phyloP scores from a whole-genome alignment of 2,797 vertebrate species.

The Cryptoblepharus egeriae region DNA sequence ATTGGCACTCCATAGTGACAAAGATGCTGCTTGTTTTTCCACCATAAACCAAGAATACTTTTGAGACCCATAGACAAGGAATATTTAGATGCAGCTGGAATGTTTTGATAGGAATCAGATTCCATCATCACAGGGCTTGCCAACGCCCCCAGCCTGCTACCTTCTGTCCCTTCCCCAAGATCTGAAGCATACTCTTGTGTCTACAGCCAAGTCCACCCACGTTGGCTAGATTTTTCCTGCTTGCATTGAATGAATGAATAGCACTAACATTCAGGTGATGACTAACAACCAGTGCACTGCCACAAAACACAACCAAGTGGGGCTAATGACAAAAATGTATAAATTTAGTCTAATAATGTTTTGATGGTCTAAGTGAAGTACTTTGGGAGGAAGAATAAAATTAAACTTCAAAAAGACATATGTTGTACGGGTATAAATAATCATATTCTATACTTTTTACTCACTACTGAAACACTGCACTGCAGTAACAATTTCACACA shows the following conservation, averaged over 20 bases:
- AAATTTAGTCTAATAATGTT: neutral
- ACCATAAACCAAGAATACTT: fast-evolving
- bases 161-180: neutral
- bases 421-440: neutral
- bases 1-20: neutral
- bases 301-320: conserved; percentile 1
- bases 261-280: neutral
- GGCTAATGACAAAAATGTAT: neutral
- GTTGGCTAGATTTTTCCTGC: neutral
- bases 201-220: fast-evolving
- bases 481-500: conserved; percentile 16
- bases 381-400: conserved; percentile 13
- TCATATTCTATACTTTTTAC: neutral
- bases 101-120: neutral
- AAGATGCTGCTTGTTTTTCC: fast-evolving
- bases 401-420: neutral
- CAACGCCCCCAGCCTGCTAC: neutral
- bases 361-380: conserved; percentile 4
- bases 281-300: conserved; percentile 16
- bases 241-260: neutral
- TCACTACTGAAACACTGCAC: neutral
- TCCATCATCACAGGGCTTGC: neutral
- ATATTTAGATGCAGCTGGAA: neutral
- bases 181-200: fast-evolving
- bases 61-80: neutral